Evolutionary conservation across 1,140 invertebrate species (phyloP), one percentile per base, ranked within the genome.

Genomic region (Achroia grisella): DNA sequence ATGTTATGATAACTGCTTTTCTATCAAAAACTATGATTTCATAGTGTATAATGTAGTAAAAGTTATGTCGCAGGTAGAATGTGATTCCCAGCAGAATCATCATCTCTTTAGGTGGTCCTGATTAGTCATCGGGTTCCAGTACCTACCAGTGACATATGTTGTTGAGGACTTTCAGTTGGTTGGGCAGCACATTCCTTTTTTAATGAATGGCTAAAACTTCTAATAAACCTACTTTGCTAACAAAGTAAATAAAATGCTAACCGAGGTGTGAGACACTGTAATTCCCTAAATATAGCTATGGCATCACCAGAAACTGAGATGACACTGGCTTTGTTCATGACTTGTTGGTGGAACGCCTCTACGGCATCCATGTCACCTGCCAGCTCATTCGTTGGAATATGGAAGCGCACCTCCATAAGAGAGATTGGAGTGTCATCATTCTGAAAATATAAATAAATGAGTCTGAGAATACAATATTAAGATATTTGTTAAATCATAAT

Each of bases 351-450:
- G 88, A 99, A 99, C 31, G 95, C 93, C 71, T 98, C 95, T 0
- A 99, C 96, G 2, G 96, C 92, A 87, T 98, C 97, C 62, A 92
- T 88, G 67, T 97, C 96, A 9, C 93, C 93, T 1, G 90, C 91
- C 32, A 94, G 87, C 61, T 96, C 94, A 61, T 90, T 93, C 0
- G 93, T 88, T 10, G 98, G 98, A 73, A 99, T 97, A 78, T 98
- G 97, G 79, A 99, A 99, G 30, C 98, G 88, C 91, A 99, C 95
- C 87, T 99, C 98, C 90, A 97, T 94, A 39, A 99, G 87, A 68
- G 95, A 96, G 0, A 99, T 96, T 4, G 97, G 93, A 1, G 97
- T 97, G 86, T 99, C 98, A 76, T 99, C 98, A 87, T 99, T 99
- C 90, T 95, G 79, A 67, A 80, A 63, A 23, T 23, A n/a, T 23